Evolutionary conservation across 2,113 vertebrate genomes (phyloP).

Genomic region (Athene noctua): DNA sequence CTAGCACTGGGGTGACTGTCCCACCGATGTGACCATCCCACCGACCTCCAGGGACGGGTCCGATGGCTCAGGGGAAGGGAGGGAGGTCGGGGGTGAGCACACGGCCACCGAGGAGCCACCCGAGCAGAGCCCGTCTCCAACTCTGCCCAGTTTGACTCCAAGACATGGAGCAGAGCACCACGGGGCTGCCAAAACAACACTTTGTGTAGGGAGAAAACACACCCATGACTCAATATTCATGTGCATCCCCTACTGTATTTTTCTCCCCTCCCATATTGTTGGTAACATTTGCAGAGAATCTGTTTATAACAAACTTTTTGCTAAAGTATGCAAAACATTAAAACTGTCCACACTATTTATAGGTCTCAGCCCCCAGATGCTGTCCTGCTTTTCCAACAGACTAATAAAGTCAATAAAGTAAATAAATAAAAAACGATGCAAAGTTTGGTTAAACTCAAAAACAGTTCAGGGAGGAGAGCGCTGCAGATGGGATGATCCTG

Average conservation of each 20-base stretch:
- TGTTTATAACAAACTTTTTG: background rate
- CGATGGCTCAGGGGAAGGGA: fast-evolving
- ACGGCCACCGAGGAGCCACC: background rate
- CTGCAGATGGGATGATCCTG: background rate
- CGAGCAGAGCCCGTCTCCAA: background rate
- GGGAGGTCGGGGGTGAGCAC: background rate
- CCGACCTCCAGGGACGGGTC: background rate
- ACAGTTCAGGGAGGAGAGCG: background rate
- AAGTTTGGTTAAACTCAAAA: background rate
- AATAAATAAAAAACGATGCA: background rate
- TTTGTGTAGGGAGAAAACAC: background rate
- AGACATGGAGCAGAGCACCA: background rate
- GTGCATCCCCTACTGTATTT: fast-evolving
- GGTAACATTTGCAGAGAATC: background rate
- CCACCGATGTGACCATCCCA: fast-evolving
- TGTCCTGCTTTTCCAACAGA: background rate
- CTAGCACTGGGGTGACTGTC: background rate
- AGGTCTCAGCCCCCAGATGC: background rate
- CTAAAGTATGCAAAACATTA: background rate
- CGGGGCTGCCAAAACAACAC: fast-evolving
- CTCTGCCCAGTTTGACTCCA: background rate
- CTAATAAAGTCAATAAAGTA: background rate
- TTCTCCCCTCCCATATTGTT: fast-evolving
- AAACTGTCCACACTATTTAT: background rate
- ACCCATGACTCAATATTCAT: fast-evolving